Evolutionary conservation across 2,113 vertebrate genomes (phyloP), one percentile per base, ranked within the genome.

Genomic region (Perca schrenkii): DNA sequence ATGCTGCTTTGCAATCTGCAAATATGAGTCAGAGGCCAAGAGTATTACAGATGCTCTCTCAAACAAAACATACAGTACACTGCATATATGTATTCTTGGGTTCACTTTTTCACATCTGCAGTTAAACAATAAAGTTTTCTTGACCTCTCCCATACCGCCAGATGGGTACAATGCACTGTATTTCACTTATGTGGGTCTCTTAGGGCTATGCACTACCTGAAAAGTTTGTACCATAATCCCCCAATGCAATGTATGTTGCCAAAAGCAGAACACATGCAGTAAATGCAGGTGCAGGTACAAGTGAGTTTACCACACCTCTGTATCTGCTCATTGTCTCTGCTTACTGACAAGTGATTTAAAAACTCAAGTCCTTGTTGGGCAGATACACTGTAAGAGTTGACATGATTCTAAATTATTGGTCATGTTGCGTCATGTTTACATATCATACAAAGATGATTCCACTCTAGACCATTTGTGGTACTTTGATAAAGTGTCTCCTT

Each of bases 21-120:
- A 79, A 89, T 70, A 72, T 72, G 61, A 87, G 66, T 84, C 81
- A 84, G 78, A 81, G 83, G 80, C 79, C 79, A 79, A 72, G 22
- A 63, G 34, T 81, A 78, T 88, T 78, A 66, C 52, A 68, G 68
- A 74, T 69, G 31, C 65, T 31, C 61, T 53, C 22, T 60, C 61
- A 40, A 47, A 64, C n/a, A 61, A 67, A 74, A 53, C 22, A 6
- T 57, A 34, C 43, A 72, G 25, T 21, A 15, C n/a, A 54, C 12
- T 76, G n/a, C 11, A 54, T 31, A 52, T n/a, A 2, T 64, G 19
- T 36, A 6, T 77, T 58, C 19, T 49, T 58, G 61, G 13, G 19
- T 56, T 43, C 22, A 0, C 34, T 34, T 34, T 53, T 71, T 15
- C 58, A 34, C 77, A 79, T 43, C 12, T 19, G 31, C 43, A 57